Evolutionary conservation across 2,888 invertebrate genomes (phyloP).

Genomic region (Mesoligia furuncula): DNA sequence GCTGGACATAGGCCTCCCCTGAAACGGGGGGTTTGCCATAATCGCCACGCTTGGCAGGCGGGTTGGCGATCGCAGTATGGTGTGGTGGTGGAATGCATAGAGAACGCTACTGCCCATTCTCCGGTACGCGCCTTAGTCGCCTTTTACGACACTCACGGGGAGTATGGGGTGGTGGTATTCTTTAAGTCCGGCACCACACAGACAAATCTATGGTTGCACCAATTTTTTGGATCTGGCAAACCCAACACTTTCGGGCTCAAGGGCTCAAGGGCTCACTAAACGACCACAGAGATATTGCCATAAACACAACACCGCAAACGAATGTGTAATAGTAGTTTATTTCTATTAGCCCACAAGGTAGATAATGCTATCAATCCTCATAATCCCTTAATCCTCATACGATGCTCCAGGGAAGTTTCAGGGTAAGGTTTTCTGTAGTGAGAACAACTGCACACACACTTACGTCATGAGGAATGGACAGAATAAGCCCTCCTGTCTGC

Average conservation of each 20-base stretch:
- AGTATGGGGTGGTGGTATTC: no score
- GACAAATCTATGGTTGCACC: background rate
- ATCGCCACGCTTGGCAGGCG: no score
- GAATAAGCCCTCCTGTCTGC: background rate
- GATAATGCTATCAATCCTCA: slow-evolving; percentile 45
- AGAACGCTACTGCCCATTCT: no score
- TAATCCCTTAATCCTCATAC: slow-evolving; percentile 33
- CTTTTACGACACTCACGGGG: no score
- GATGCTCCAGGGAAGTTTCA: slow-evolving; percentile 29
- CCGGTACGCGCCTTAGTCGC: no score
- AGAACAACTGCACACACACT: background rate
- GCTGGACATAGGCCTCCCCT: no score
- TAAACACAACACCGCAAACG: slow-evolving; percentile 11
- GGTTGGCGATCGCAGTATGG: no score
- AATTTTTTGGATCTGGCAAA: background rate
- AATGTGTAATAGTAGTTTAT: slow-evolving; percentile 43
- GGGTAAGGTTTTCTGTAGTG: slow-evolving; percentile 1
- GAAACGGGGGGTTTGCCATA: no score
- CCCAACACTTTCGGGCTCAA: no score
- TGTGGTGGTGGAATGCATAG: no score
- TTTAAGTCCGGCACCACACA: no score
- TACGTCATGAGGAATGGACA: background rate
- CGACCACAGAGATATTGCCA: slow-evolving; percentile 10
- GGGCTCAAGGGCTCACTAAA: slow-evolving; percentile 15
- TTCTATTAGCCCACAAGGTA: slow-evolving; percentile 46